Base-by-base conservation (phyloP, 1,140 invertebrate genomes). In the Drosophila seguyi region DNA sequence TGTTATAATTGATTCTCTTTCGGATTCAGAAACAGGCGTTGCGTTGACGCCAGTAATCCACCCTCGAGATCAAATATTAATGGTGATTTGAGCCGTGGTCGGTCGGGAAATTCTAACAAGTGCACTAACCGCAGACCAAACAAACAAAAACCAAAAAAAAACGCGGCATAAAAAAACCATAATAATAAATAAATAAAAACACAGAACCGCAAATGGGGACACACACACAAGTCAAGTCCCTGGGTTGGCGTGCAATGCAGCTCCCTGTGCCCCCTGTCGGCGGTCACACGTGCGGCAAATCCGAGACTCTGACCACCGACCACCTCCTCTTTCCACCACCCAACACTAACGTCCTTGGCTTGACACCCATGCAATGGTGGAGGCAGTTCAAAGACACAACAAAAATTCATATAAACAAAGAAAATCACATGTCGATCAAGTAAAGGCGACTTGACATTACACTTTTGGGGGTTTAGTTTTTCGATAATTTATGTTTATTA, bases 151-250 rank as follows among this genome's bases (percentile, higher is more conserved):
- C n/a, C n/a, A 41, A 11, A 25, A 22, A 20, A 1, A 53, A 22
- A 53, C 2, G 25, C 25, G 25, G 25, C 25, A 34, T 25, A 34
- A 14, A 22, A 34, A 53, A 34, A 36, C 6, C 7, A 6, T 38
- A 55, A 47, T 47, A 47, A 55, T 55, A 55, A 55, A 55, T 55
- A 55, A 55, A 55, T 55, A 55, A 55, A 38, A 22, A 14, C n/a
- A 4, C 52, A 11, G 8, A 45, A 55, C 56, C 39, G 45, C 55
- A 56, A 38, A 38, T 41, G 52, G 25, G 53, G 16, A 38, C 45
- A 48, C 48, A 55, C 50, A n/a, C n/a, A n/a, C n/a, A n/a, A n/a
- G n/a, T n/a, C n/a, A 77, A 69, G 67, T 59, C 34, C 48, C 39
- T 56, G 16, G 47, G 42, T 27, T 67, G 48, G 71, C 71, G 61